Base-by-base conservation (phyloP, 1,140 invertebrate genomes). In the Conus betulinus region DNA sequence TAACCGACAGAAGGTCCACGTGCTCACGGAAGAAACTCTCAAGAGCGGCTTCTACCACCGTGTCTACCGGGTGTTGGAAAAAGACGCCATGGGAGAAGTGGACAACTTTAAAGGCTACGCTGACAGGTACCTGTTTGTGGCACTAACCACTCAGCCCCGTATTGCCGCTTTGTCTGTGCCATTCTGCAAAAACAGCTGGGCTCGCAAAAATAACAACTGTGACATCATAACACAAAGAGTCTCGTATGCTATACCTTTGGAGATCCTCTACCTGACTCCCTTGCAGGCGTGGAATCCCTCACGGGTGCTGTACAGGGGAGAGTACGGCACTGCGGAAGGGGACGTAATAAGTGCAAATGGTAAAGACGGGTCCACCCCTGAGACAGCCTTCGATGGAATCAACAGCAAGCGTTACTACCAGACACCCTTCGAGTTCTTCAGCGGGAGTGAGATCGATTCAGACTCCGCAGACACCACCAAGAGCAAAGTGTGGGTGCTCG, bases 251-350 rank as follows among this genome's bases (percentile, higher is more conserved):
- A 90, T 94, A 17, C 93, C 93, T 17, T 83, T 94, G 23, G 93
- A 94, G 85, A 88, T 94, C n/a, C 90, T 94, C 51, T 94, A 91
- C 87, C 55, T 92, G 23, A 94, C 93, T 25, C 93, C 93, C 4
- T 84, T 94, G 27, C 67, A 83, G 6, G 82, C 53, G 51, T 94
- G 93, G 93, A 94, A 94, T 79, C n/a, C 93, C 93, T 27, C 92
- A 92, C 88, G 91, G 17, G 51, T 94, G 1, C 20, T 81, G 71
- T 89, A 82, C 81, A 90, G 53, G 74, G 82, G 82, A 5, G 52
- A 53, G 6, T 53, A 51, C 52, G 55, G 84, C 84, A 4, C 82
- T 83, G 8, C 88, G 60, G 25, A 0, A 63, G 76, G 25, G 74
- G 93, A 84, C 88, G 89, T 13, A 92, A 92, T 57, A 8, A 60